These are phyloP conservation scores for Drosophila sordidula DNA, from an alignment of 2,888 invertebrate species.

Conservation along the genomic window DNA sequence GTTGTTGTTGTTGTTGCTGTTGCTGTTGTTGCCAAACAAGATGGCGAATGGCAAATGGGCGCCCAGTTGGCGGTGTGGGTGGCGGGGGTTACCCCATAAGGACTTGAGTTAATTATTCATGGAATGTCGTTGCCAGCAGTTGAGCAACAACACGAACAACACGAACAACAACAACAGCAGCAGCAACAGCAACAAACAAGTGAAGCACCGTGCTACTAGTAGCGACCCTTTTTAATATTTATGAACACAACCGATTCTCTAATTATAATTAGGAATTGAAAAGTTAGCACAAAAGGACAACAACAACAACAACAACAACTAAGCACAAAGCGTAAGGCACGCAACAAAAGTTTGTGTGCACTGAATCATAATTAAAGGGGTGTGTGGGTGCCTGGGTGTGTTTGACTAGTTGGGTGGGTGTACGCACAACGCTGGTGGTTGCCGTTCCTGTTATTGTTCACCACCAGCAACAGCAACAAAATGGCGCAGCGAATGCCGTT, in stretches of 20 bases:
- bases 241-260: slow-evolving; percentile 82
- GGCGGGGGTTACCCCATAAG: slow-evolving; percentile 38
- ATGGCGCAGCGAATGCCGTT: slow-evolving; percentile 65
- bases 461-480: slow-evolving; percentile 46
- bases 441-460: slow-evolving; percentile 35
- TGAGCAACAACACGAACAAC: slow-evolving; percentile 40
- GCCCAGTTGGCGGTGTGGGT: slow-evolving; percentile 12
- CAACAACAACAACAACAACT: slow-evolving; percentile 30
- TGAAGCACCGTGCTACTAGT: slow-evolving; percentile 48
- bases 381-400: slow-evolving; percentile 27
- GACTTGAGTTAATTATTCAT: slow-evolving; percentile 81
- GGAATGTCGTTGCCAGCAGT: slow-evolving; percentile 75
- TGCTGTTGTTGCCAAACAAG: slow-evolving; percentile 64
- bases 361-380: slow-evolving; percentile 80
- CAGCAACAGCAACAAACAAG: slow-evolving; percentile 24
- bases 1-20: slow-evolving; percentile 9
- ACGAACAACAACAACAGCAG: slow-evolving; percentile 10
- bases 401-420: slow-evolving; percentile 18
- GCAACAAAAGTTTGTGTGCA: slow-evolving; percentile 79
- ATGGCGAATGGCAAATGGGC: slow-evolving; percentile 69
- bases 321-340: slow-evolving; percentile 62
- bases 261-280: slow-evolving; percentile 84
- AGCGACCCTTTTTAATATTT: slow-evolving; percentile 80
- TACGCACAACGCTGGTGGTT: slow-evolving; percentile 23
- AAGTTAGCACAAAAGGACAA: slow-evolving; percentile 79